These are phyloP conservation scores for Bungarus multicinctus DNA, from an alignment of 2,113 vertebrate genomes.

Conservation along the genomic window DNA sequence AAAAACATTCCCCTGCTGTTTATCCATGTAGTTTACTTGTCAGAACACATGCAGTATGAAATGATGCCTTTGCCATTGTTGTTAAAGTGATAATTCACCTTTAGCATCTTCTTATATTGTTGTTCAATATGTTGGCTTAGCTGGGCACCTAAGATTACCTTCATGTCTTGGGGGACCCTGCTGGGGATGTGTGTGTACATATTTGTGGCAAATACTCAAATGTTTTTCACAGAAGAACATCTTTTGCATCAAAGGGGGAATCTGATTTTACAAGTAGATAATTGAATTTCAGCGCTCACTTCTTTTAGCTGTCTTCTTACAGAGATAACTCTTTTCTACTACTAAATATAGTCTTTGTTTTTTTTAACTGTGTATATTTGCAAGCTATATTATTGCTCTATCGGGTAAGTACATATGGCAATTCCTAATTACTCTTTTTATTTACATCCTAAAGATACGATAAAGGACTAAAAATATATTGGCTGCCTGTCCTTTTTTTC, in stretches of 20 bases:
- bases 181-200: not conserved
- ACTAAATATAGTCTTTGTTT: not conserved
- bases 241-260: not conserved
- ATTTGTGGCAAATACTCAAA: not conserved
- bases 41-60: not conserved
- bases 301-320: not conserved
- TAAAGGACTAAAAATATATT: not conserved
- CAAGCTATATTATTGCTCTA: not conserved
- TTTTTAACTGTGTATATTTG: not conserved
- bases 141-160: not conserved
- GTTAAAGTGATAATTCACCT: not conserved
- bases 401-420: not conserved
- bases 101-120: not conserved
- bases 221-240: not conserved
- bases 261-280: not conserved
- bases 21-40: not conserved
- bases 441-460: not conserved
- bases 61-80: not conserved
- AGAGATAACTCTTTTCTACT: not conserved
- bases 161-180: not conserved
- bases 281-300: not conserved
- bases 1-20: not conserved
- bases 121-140: not conserved
- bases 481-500: not conserved
- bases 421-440: not conserved